Evolutionary conservation across 1,140 invertebrate genomes (phyloP).

Genomic region (Heliconius hermathena): DNA sequence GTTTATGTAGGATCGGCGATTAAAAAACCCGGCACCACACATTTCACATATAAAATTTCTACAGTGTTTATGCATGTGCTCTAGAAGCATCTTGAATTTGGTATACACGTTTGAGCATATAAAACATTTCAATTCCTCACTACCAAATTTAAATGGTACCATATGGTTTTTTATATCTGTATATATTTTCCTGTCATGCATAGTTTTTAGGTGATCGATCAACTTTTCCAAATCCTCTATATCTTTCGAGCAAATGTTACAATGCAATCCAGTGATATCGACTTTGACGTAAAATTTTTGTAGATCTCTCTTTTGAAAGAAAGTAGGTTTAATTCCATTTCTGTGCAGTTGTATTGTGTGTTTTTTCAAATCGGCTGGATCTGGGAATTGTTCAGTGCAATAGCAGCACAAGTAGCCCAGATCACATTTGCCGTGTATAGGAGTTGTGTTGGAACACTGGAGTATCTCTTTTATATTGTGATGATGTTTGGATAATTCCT

Average conservation of each 20-base stretch:
- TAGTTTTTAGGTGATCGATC: conserved; percentile 42
- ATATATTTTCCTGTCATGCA: conserved; percentile 43
- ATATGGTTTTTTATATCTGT: conserved; percentile 46
- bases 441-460: conserved; percentile 45
- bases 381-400: conserved; percentile 39
- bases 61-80: conserved; percentile 63
- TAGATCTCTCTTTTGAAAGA: conserved; percentile 37
- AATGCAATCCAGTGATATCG: conserved; percentile 50
- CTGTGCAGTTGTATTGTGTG: conserved; percentile 47
- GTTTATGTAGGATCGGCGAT: conserved; percentile 37
- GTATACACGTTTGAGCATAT: conserved; percentile 46
- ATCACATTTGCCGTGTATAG: conserved; percentile 44
- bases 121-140: conserved; percentile 40
- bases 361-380: conserved; percentile 46
- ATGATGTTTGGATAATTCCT: conserved; percentile 46
- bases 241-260: conserved; percentile 40
- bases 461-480: conserved; percentile 50
- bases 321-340: conserved; percentile 46
- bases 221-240: conserved; percentile 44
- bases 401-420: conserved; percentile 50
- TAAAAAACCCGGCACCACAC: conserved; percentile 57
- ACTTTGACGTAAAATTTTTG: conserved; percentile 48
- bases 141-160: conserved; percentile 51
- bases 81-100: conserved; percentile 44
- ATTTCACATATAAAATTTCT: conserved; percentile 56